Percentiles rank a stretch among this genome's conserved stretches.
Evolutionary conservation across 2,113 vertebrate genomes (phyloP).

Genomic region (Barnardius zonarius): DNA sequence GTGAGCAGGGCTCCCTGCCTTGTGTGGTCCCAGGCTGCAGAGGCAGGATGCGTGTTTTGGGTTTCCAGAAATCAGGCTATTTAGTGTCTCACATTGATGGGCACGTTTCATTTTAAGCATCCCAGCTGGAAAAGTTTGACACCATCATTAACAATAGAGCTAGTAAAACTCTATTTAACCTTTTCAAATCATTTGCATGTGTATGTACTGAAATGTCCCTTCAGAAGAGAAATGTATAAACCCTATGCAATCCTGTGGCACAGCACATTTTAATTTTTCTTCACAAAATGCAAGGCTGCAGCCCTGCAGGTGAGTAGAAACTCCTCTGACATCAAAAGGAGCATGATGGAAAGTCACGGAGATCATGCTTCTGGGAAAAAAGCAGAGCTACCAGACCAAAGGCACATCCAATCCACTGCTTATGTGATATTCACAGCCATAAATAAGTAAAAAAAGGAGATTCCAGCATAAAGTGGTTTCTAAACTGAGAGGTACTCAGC

Average conservation of each 20-base stretch:
- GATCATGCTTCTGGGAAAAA: background rate
- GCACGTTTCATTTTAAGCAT: background rate
- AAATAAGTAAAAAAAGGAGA: background rate
- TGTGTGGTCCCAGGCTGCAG: background rate
- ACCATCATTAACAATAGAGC: background rate
- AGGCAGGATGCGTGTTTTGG: fast-evolving
- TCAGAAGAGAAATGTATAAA: background rate
- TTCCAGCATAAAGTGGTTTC: background rate
- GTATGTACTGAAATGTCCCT: fast-evolving
- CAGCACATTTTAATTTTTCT: background rate
- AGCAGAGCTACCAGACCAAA: background rate
- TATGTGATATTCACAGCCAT: background rate
- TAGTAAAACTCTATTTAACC: background rate
- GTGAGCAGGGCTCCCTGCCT: background rate
- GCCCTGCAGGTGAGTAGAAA: background rate
- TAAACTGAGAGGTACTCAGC: background rate
- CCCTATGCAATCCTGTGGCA: background rate
- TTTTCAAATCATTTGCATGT: background rate
- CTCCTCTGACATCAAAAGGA: background rate
- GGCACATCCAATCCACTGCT: background rate
- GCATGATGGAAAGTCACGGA: fast-evolving
- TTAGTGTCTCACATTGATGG: background rate
- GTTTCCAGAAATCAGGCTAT: background rate
- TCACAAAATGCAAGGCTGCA: background rate
- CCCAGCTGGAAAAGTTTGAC: background rate